A percentile compares a stretch with the other conserved stretches of the same genome.
phyloP scores from a whole-genome alignment of 1,140 invertebrate species.

The Nasonia vitripennis region DNA sequence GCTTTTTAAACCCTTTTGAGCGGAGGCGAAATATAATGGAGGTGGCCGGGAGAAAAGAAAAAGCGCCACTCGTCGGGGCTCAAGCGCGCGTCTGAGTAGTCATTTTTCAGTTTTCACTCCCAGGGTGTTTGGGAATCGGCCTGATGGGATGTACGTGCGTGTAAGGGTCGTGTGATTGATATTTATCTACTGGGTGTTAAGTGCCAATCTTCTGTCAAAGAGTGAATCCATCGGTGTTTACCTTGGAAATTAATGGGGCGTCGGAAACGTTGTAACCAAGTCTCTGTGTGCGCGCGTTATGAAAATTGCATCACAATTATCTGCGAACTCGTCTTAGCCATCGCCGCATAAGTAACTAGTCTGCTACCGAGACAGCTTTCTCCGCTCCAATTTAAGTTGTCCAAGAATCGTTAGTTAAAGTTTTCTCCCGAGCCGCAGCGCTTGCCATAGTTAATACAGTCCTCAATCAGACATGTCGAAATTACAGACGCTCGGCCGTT shows the following conservation, averaged over 20 bases:
- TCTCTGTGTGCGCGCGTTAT: too few relatives aligned
- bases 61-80: neutral
- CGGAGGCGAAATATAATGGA: neutral
- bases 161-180: slow-evolving; percentile 44
- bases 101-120: slow-evolving; percentile 52
- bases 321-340: neutral
- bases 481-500: slow-evolving; percentile 16
- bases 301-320: neutral
- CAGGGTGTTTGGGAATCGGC: slow-evolving; percentile 30
- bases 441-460: slow-evolving; percentile 21
- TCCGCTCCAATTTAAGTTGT: slow-evolving; percentile 35
- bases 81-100: slow-evolving; percentile 28
- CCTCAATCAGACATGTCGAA: slow-evolving; percentile 2
- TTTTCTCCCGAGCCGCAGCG: neutral
- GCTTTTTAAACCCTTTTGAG: slow-evolving; percentile 29
- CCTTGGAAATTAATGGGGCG: neutral
- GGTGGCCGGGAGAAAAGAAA: neutral
- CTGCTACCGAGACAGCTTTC: neutral
- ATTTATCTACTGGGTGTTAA: slow-evolving; percentile 32
- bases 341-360: neutral
- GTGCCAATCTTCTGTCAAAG: slow-evolving; percentile 15
- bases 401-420: neutral
- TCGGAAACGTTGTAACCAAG: neutral
- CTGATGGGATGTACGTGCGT: neutral
- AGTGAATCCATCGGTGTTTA: neutral